Conservation (phyloP, 2,888 invertebrate species). For the Apodemia hepburni region DNA sequence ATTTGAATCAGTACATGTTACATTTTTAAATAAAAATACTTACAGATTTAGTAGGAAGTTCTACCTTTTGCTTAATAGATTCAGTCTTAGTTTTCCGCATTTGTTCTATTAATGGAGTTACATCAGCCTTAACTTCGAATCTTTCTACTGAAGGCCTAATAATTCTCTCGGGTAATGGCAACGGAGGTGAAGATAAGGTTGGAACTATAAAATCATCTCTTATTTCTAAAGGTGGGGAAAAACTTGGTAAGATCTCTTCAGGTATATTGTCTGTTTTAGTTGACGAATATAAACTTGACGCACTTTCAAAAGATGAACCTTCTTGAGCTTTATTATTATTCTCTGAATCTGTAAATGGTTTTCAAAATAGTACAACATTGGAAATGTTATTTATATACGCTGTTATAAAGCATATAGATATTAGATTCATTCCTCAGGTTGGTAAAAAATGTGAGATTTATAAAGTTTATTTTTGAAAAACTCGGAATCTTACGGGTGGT, state of each 20-base stretch:
- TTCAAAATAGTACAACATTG: neutral
- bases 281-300: conserved; percentile 88
- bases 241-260: conserved; percentile 83
- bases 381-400: too few relatives aligned
- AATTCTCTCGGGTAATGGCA: conserved; percentile 62
- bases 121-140: conserved; percentile 66
- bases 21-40: conserved; percentile 26
- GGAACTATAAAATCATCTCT: conserved; percentile 71
- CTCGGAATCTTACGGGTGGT: too few relatives aligned
- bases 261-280: conserved; percentile 85
- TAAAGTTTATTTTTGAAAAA: too few relatives aligned
- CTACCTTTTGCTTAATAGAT: conserved; percentile 56
- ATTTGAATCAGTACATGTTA: neutral
- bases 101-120: conserved; percentile 52
- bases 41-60: conserved; percentile 50
- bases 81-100: conserved; percentile 75
- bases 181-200: conserved; percentile 66
- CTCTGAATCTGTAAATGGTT: conserved; percentile 62
- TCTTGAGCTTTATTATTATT: conserved; percentile 83
- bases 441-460: too few relatives aligned
- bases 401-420: too few relatives aligned
- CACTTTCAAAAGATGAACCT: conserved; percentile 93
- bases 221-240: conserved; percentile 79
- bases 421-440: too few relatives aligned
- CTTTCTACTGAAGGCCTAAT: conserved; percentile 56